Evolutionary conservation across 2,888 invertebrate species (phyloP), one percentile per base, ranked within the genome.

Genomic region (Lepeophtheirus nordmannii): DNA sequence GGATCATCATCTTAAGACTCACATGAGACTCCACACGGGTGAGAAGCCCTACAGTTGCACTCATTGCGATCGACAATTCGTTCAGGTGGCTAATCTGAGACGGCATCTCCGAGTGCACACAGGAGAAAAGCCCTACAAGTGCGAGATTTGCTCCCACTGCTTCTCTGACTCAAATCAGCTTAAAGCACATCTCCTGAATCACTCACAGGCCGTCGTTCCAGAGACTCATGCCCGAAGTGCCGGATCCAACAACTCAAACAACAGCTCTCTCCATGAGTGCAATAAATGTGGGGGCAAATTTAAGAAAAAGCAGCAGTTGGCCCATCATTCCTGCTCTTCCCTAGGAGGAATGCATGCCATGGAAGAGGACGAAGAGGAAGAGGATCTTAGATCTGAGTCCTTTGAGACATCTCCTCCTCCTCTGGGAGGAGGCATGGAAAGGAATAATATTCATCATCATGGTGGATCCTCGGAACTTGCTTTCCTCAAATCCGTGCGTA

Each of bases 101-200:
- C 83, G 92, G 10, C 92, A 92, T 73, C 78, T 90, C 56, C 82
- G 91, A 65, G 91, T 91, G 0, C 92, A 92, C 76, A 92, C 92
- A 0, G 91, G 91, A 1, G 91, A 92, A 76, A 81, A 87, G 20
- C 91, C 91, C 0, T 92, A 90, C 76, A 65, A 85, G 12, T 92
- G 91, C 76, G 85, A 87, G 69, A 80, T 87, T 68, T 92, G 92
- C 76, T 82, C 85, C 10, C 85, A 88, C 46, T 84, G 85, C 70
- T 92, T 92, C 77, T 89, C 89, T 69, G 91, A 92, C 76, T 88
- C 89, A 9, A 92, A 92, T 74, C 91, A 92, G 75, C 78, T 91
- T 67, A 91, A 91, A 76, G 89, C 90, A 8, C 92, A 92, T 74
- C 82, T 85, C 73, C 77, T 91, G 69, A 88, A 89, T 67, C 92